Conservation (phyloP, 1,140 invertebrate species). For the Listronotus bonariensis region DNA sequence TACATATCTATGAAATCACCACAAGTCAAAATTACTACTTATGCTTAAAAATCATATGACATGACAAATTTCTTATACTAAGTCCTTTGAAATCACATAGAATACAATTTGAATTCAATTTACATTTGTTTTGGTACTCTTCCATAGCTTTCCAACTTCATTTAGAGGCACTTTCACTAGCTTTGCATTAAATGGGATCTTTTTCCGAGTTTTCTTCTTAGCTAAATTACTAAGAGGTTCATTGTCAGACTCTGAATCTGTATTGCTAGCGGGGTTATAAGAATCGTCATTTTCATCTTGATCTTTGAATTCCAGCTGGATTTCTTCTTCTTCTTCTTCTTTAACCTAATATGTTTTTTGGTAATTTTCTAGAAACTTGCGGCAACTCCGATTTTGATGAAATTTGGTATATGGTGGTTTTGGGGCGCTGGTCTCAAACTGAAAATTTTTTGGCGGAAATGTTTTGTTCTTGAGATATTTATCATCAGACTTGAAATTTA, state of each 20-base stretch:
- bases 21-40: slow-evolving; percentile 30
- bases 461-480: too few relatives aligned
- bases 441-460: too few relatives aligned
- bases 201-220: slow-evolving; percentile 10
- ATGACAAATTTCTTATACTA: slow-evolving; percentile 32
- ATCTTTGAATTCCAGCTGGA: neutral
- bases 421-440: too few relatives aligned
- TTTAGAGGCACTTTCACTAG: slow-evolving; percentile 24
- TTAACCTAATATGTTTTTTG: too few relatives aligned
- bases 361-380: too few relatives aligned
- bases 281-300: slow-evolving; percentile 1
- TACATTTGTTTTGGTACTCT: slow-evolving; percentile 30
- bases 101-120: slow-evolving; percentile 28
- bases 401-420: too few relatives aligned
- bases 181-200: slow-evolving; percentile 21
- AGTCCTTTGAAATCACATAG: slow-evolving; percentile 35
- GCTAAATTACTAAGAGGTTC: slow-evolving; percentile 20
- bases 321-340: slow-evolving; percentile 1
- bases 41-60: slow-evolving; percentile 37
- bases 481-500: too few relatives aligned
- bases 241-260: slow-evolving; percentile 24
- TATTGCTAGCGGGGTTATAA: neutral
- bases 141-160: slow-evolving; percentile 26
- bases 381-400: too few relatives aligned
- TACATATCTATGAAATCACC: too few relatives aligned